Conservation (phyloP, 2,113 vertebrate genomes). For the Phrynocephalus versicolor region DNA sequence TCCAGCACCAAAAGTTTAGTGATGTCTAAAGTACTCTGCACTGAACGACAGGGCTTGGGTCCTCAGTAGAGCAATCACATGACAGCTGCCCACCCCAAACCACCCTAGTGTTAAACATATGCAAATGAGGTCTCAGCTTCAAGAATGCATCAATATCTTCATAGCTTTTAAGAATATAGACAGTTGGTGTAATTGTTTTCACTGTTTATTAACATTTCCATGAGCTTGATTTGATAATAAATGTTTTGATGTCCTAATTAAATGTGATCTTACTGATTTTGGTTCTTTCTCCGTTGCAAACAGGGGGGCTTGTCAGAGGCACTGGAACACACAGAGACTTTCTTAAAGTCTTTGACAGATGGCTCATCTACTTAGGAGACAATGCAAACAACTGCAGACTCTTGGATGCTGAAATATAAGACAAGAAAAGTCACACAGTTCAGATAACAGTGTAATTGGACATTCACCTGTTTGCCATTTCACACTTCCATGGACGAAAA, state of each 20-base stretch:
- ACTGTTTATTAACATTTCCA: conserved; percentile 71
- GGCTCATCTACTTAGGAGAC: conserved; percentile 69
- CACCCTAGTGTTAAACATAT: not conserved
- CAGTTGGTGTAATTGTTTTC: conserved; percentile 49
- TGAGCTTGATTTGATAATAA: conserved; percentile 75
- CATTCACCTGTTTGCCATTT: conserved; percentile 97
- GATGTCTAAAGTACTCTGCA: not conserved
- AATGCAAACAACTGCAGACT: conserved; percentile 82
- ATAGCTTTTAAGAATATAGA: not conserved
- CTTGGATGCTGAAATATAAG: conserved; percentile 82
- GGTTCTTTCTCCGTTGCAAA: conserved; percentile 82
- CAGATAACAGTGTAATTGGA: conserved; percentile 97
- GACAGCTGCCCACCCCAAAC: not conserved
- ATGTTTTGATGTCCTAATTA: conserved; percentile 81
- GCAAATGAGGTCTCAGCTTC: not conserved
- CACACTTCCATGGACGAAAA: conserved; percentile 90
- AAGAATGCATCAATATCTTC: not conserved
- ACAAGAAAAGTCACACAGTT: conserved; percentile 91
- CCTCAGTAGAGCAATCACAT: not conserved
- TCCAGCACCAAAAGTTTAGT: not conserved
- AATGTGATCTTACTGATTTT: conserved; percentile 80
- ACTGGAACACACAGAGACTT: conserved; percentile 81
- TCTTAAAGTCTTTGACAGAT: conserved; percentile 83
- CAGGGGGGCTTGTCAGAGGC: conserved; percentile 86
- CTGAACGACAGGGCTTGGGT: not conserved